Base-by-base conservation (phyloP, 2,797 vertebrate species). In the Sebastes cheni region DNA sequence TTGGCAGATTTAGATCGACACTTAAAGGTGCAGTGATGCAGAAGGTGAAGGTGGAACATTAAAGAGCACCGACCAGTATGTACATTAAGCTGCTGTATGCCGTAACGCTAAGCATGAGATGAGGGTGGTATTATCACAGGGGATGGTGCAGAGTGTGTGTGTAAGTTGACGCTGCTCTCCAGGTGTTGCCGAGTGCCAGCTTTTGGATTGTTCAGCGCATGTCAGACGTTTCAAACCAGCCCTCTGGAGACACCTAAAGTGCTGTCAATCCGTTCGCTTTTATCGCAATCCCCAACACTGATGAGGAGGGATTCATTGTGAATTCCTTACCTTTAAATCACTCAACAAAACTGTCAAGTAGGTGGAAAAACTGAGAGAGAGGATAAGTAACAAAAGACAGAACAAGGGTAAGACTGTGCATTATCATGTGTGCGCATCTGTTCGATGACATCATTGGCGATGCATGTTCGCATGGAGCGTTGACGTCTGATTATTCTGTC, bases 331-430 rank as follows among this genome's bases (percentile, higher is more conserved):
- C 54, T 79, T 60, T 60, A 81, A 81, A 79, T 34, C 82, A 75
- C 78, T 89, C 86, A 79, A 42, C 68, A 64, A 22, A 90, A 65
- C 64, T 81, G 87, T 84, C 89, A 92, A 66, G 20, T 6, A 7
- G 70, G 78, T 22, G 30, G 86, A 91, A 92, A 91, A 89, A 84
- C 60, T 76, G 65, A 90, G 76, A 22, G 5, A 52, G 72, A 66
- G 65, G 69, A 80, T 74, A 25, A 34, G 70, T 67, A 79, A 69
- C 9, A 55, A 30, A 61, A 54, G 75, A 77, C 58, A 79, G 80
- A 83, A 85, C 75, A 88, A 83, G 39, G 5, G 25, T 6, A 75
- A 54, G 61, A 64, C 55, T 89, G 81, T 81, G 23, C 55, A 66
- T 81, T 46, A 61, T 54, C 4, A 5, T 75, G 42, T 36, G 61